Evolutionary conservation across 2,888 invertebrate species (phyloP), one percentile per base, ranked within the genome.

Genomic region (Patella pellucida): DNA sequence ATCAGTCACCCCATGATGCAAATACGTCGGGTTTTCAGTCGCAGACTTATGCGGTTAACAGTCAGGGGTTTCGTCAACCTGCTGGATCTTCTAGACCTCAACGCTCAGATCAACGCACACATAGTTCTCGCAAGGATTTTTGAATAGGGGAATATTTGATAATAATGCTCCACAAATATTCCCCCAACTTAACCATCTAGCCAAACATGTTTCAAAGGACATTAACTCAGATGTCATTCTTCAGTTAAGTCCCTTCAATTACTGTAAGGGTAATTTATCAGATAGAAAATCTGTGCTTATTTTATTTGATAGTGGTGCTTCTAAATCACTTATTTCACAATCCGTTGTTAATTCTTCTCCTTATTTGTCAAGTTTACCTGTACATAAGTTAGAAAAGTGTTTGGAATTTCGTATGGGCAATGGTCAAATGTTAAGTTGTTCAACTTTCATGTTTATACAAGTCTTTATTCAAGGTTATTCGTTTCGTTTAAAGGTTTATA

Each of bases 71-170:
- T 41, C 31, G 31, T 5, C 31, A 41, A 27, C 27, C 27, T 27
- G 27, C 2, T 27, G 27, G 27, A 27, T 27, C 27, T 2, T 27
- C 27, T 27, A 27, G 27, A 3, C 27, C 27, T 2, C 27, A 27
- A 41, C 5, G 31, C 31, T 41, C 31, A 41, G 31, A 41, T 41
- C 31, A 41, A 41, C 31, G 31, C 31, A 41, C 31, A 41, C 31
- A 4, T 41, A 41, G 31, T 41, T 41, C 31, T 54, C 54, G n/a
- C n/a, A 15, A 54, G 54, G 54, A 54, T 54, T 54, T 54, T 54
- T 54, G n/a, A 54, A 54, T 54, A n/a, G n/a, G 54, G 54, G 54
- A 54, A 54, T 54, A 54, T 54, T 54, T 54, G 54, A n/a, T 54
- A 15, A 54, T 54, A 41, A 41, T 41, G 54, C 54, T 54, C 54